Base-by-base conservation (phyloP, 53 echinoderm and acorn worm genomes). In the Zoroaster sp. region DNA sequence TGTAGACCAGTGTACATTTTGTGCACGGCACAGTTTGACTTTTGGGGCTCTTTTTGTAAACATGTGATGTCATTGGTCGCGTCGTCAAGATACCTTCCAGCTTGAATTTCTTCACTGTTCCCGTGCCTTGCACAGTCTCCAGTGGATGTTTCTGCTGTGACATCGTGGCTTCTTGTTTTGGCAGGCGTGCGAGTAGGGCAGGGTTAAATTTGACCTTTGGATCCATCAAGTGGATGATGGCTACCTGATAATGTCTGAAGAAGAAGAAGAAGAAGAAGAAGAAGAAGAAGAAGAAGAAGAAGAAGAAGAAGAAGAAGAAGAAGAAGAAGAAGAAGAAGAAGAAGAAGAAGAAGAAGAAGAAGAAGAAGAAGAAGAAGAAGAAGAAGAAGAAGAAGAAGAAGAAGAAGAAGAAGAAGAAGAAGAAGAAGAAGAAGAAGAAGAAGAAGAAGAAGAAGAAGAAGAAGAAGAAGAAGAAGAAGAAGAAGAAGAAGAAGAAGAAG, bases 301-400 rank as follows among this genome's bases (percentile, higher is more conserved):
- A 68, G 69, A 68, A 20, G 69, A 68, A 68, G 69, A 68, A 68
- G 69, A 68, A 20, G 69, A 68, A 68, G 69, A 68, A 68, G 69
- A 68, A 20, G 69, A 68, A 20, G 23, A 68, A 68, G 11, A 68
- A n/a, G 69, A 68, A 30, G 69, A 68, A 30, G 69, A 68, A 30
- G 69, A 68, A n/a, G 69, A 68, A n/a, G 23, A 68, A n/a, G 23
- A 20, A n/a, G 23, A 68, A n/a, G 23, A 23, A n/a, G 23, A 9
- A n/a, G 23, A 9, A 30, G 23, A 23, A n/a, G 23, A 9, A n/a
- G 23, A 9, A n/a, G 23, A 23, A 20, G 69, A 9, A 20, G 69
- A 23, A 68, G 69, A 9, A 20, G 69, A 23, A 20, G 69, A 23
- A 20, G 69, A 23, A 20, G 69, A 9, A 68, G 69, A 9, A 68